Evolutionary conservation across 2,113 vertebrate species (phyloP), one percentile per base, ranked within the genome.

Genomic region (Mastomys natalensis): DNA sequence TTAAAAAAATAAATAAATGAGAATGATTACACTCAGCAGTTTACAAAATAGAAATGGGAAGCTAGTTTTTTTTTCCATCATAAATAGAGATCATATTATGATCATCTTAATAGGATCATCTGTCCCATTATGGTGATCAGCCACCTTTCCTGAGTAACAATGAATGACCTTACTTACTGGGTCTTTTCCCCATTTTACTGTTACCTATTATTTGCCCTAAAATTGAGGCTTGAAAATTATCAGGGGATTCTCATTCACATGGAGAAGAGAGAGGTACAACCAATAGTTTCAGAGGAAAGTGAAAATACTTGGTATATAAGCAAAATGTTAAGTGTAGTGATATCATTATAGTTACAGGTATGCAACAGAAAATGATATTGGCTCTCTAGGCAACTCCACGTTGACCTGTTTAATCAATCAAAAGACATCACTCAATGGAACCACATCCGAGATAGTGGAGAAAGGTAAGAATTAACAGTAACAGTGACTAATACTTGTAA

Each of bases 311-410:
- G 88, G 7, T 68, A 94, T 3, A 51, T 34, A 92, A 82, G 16
- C 16, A 90, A 73, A 70, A 76, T 53, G 37, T 89, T 81, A 74
- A 81, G 72, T 73, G 31, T 62, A 76, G 4, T 66, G 13, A 91
- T 90, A n/a, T 98, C 70, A 91, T 98, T 96, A 88, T 91, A 99
- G 99, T 97, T 99, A 99, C 19, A 98, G 98, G 26, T 99, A 98
- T 92, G 98, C 99, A 70, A 77, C 97, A 93, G 1, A 96, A 77
- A 58, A 68, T 4, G 53, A 64, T 0, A 2, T 24, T 55, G 13
- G 40, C 66, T n/a, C 90, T 84, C 90, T 96, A 90, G 76, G 26
- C 58, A 98, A 98, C 95, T 58, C 88, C 55, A 98, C 87, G 26
- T 94, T 96, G 8, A 97, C 95, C 4, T 99, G 99, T 45, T 96